Evolutionary conservation across 2,113 vertebrate genomes (phyloP), one percentile per base, ranked within the genome.

Genomic region (Poeciliopsis occidentalis): DNA sequence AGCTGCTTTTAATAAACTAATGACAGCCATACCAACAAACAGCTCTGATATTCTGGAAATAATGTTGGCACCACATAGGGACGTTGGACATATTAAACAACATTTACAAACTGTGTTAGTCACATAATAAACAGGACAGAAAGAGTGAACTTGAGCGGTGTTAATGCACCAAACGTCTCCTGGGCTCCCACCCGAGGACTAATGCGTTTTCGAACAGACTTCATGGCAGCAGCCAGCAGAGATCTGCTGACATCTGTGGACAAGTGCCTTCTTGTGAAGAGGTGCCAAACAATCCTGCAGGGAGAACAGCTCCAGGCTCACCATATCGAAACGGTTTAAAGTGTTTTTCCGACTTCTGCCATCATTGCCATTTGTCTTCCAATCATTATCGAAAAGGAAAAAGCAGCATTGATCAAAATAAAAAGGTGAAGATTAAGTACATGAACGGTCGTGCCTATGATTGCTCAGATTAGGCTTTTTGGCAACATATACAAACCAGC

Each of bases 231-330:
- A 60, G 44, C 51, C 64, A 64, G 79, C 69, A 34, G 63, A 81
- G 74, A 66, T 79, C 64, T 82, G 75, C 78, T 67, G 67, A 76
- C 74, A 75, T 85, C 80, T 89, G 84, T 75, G 81, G 71, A 84
- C 83, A 87, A 66, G 72, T 11, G 5, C 68, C 39, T 57, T 74
- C 81, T 73, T 79, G 70, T 84, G 73, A 85, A 76, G 78, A 85
- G 78, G 78, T 79, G 83, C 83, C 88, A 86, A 64, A 64, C 76
- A 81, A 69, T 81, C 85, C 84, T 67, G 69, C 78, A 75, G 79
- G 77, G 44, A 47, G 66, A 26, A 76, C 78, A 41, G 64, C 71
- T 64, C 47, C 74, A 67, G 24, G 69, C 69, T 65, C 63, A n/a
- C 83, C 47, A 57, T 61, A 61, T 72, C 73, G 74, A 62, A 73